Evolutionary conservation across 2,797 vertebrate genomes (phyloP), one percentile per base, ranked within the genome.

Genomic region (Pangasius krempfi): DNA sequence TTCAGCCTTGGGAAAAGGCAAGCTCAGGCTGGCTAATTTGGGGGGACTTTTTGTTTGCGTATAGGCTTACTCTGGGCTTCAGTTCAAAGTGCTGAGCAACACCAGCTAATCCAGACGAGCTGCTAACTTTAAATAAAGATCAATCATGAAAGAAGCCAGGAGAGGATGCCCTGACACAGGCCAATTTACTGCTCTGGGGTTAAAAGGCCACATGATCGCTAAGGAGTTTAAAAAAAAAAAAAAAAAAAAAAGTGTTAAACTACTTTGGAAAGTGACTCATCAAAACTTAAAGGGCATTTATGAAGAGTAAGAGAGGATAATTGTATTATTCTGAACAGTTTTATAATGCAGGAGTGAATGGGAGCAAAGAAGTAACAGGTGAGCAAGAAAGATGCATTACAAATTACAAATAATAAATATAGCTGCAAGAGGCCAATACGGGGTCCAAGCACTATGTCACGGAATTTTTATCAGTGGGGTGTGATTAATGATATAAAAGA

Each of bases 31-130:
- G 84, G 70, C 92, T 95, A 95, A 96, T 95, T 95, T 94, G 86
- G 89, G 86, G 88, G 94, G 94, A 50, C 78, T 87, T 95, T 96
- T 95, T 96, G 96, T 96, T 95, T 96, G 95, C 91, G 94, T 95
- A 95, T 94, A 92, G 93, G 94, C 95, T 95, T 95, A 94, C 93
- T 93, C 94, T 92, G 92, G 88, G 91, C 93, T 91, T 91, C 83
- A 93, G 94, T 95, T 94, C 92, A 94, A 95, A 94, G 92, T 93
- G 85, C 93, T 95, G 92, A 92, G 92, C 93, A 92, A 90, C 88
- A 90, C 88, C 88, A 92, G 92, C 92, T 93, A 91, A 91, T 94
- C 90, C 93, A 92, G 90, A 92, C 92, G 93, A 94, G 91, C 92
- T 90, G 94, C 91, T 90, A 94, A 94, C 95, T 95, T 95, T 91